These are phyloP conservation scores for Anthonomus grandis DNA, from an alignment of 1,140 invertebrate genomes.

Conservation along the genomic window DNA sequence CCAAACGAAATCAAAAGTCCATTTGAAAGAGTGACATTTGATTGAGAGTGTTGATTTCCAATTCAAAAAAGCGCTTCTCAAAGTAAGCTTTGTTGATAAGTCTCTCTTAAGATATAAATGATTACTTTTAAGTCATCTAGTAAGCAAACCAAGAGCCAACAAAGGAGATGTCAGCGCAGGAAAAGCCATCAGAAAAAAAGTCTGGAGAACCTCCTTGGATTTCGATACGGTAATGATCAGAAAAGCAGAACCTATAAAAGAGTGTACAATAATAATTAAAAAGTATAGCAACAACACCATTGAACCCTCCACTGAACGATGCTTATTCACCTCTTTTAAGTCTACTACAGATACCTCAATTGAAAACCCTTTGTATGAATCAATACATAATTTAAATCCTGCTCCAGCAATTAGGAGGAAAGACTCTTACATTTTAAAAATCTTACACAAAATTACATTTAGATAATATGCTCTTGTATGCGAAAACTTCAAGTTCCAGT, in stretches of 20 bases:
- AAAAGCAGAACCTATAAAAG: no score
- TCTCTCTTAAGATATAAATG: no score
- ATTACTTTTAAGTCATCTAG: no score
- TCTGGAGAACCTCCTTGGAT: not conserved
- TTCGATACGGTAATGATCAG: not conserved
- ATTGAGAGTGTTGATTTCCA: slow-evolving; percentile 6
- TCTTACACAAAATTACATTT: no score
- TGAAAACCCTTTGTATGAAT: slow-evolving; percentile 11
- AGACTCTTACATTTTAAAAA: no score
- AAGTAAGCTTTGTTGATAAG: no score
- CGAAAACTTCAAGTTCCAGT: no score
- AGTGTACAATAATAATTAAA: slow-evolving; percentile 8
- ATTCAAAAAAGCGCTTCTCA: no score
- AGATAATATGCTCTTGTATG: not conserved
- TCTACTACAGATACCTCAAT: not conserved
- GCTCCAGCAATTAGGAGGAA: not conserved
- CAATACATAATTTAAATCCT: not conserved
- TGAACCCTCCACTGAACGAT: not conserved
- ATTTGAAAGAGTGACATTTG: slow-evolving; percentile 6
- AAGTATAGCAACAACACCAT: slow-evolving; percentile 2
- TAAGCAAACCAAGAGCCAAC: no score
- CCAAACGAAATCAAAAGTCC: slow-evolving; percentile 8
- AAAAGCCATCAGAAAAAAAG: not conserved
- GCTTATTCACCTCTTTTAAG: slow-evolving; percentile 15
- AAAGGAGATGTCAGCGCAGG: no score